A percentile compares a stretch with the other conserved stretches of the same genome.
phyloP scores from a whole-genome alignment of 2,113 vertebrate genomes.

The Sinocyclocheilus anophthalmus region DNA sequence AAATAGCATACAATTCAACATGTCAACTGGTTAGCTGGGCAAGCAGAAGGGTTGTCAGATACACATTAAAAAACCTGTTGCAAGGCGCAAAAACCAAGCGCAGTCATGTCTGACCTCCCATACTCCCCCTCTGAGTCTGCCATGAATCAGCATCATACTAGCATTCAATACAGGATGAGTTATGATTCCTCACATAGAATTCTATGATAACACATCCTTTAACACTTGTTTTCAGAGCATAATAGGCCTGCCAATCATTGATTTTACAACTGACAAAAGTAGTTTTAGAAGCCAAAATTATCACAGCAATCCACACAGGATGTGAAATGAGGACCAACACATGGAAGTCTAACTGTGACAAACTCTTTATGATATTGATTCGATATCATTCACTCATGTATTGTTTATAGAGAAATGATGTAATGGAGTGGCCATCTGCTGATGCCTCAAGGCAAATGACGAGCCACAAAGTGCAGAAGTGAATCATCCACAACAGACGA shows the following conservation, averaged over 20 bases:
- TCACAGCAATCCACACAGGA: not conserved
- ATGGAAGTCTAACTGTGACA: not conserved
- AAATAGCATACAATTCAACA: slow-evolving; percentile 1
- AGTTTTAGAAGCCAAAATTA: not conserved
- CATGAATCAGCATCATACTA: not conserved
- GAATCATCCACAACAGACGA: slow-evolving; percentile 11
- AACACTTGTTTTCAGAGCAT: not conserved
- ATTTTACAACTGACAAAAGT: not conserved
- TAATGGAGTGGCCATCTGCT: not conserved
- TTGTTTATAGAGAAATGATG: slow-evolving; percentile 15
- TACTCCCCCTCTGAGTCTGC: not conserved
- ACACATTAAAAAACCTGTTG: not conserved
- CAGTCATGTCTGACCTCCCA: slow-evolving; percentile 2
- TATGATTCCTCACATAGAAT: slow-evolving; percentile 1
- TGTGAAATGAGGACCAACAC: not conserved
- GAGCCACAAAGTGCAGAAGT: not conserved
- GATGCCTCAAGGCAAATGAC: not conserved
- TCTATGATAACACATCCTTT: not conserved
- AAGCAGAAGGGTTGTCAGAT: not conserved
- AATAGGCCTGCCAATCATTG: not conserved
- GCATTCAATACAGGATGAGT: not conserved
- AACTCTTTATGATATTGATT: not conserved
- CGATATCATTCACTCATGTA: not conserved
- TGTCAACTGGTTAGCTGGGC: not conserved
- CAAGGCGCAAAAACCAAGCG: no score